Percentiles rank a stretch among this genome's conserved stretches.
Evolutionary conservation across 2,113 vertebrate genomes (phyloP).

Genomic region (Alosa alosa): DNA sequence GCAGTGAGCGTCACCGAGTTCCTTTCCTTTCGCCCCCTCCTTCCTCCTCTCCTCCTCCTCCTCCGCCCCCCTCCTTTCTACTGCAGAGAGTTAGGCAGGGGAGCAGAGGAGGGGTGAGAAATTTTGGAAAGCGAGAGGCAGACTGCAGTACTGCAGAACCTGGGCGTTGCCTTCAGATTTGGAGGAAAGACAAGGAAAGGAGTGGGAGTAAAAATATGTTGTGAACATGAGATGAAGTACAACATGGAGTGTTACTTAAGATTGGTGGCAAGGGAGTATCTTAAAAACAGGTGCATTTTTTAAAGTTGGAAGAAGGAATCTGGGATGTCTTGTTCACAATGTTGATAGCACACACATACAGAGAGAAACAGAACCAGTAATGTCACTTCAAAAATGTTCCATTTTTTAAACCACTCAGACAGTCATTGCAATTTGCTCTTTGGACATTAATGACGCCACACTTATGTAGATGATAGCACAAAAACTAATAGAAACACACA

Average conservation of each 20-base stretch:
- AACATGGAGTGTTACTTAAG: not conserved
- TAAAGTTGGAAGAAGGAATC: not conserved
- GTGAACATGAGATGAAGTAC: not conserved
- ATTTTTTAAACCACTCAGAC: not conserved
- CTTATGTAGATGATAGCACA: not conserved
- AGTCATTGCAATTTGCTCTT: not conserved
- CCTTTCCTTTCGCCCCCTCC: slow-evolving; percentile 33
- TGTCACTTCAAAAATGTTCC: not conserved
- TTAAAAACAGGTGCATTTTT: not conserved
- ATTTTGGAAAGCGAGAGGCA: slow-evolving; percentile 47
- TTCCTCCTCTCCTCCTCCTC: slow-evolving; percentile 33
- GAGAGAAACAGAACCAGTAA: not conserved
- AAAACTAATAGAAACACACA: not conserved
- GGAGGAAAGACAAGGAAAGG: slow-evolving; percentile 31
- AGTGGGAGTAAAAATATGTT: not conserved
- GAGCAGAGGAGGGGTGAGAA: slow-evolving; percentile 31
- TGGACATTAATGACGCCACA: not conserved
- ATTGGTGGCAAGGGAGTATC: not conserved
- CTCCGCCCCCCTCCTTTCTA: slow-evolving; percentile 45
- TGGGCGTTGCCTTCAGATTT: slow-evolving; percentile 69
- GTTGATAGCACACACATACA: not conserved
- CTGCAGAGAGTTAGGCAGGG: slow-evolving; percentile 62
- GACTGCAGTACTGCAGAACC: slow-evolving; percentile 74
- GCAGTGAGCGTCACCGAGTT: slow-evolving; percentile 37
- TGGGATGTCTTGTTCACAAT: not conserved